Base-by-base conservation (phyloP, 2,888 invertebrate genomes). In the Cheilosia scutellata region DNA sequence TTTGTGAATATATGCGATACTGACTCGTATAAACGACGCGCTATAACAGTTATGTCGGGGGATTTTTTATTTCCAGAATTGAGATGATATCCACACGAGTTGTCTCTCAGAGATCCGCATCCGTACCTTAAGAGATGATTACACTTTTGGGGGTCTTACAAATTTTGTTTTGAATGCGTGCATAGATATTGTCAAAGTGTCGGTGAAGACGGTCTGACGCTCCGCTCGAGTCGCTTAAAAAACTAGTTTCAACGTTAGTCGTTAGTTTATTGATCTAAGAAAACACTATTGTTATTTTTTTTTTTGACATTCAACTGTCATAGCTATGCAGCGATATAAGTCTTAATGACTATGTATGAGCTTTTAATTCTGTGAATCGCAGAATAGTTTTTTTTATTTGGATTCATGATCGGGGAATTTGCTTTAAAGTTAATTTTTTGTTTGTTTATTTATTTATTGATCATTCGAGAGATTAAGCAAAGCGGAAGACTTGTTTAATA, bases 181-280 rank as follows among this genome's bases (percentile, higher is more conserved):
- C 31, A 49, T 37, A 62, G 78, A 71, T 29, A 49, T 57, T 42
- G 57, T 49, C 49, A 29, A 49, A 37, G 20, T 13, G 58, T 76
- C 55, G 58, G 7, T 20, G 37, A 57, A 58, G 57, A 57, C 66
- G 63, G 75, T 66, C 49, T 9, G 37, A 42, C 40, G 37, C 13
- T 53, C 25, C 42, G 49, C 1, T 76, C 25, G 25, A 44, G 13
- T 40, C 5, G 37, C 20, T 37, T 37, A 40, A 0, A 51, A 63
- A 62, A 74, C 62, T 53, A 53, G 74, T 74, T 74, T 55, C 33
- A 63, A n/a, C 4, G 5, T 31, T 53, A 60, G 25, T 49, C 4
- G 5, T 31, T 53, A 60, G 25, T 49, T 42, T 49, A 16, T 13
- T 37, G 11, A 37, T 37, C 37, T 37, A 37, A 37, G 9, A 51